Conservation (phyloP, 2,113 vertebrate species). For the Perca flavescens region DNA sequence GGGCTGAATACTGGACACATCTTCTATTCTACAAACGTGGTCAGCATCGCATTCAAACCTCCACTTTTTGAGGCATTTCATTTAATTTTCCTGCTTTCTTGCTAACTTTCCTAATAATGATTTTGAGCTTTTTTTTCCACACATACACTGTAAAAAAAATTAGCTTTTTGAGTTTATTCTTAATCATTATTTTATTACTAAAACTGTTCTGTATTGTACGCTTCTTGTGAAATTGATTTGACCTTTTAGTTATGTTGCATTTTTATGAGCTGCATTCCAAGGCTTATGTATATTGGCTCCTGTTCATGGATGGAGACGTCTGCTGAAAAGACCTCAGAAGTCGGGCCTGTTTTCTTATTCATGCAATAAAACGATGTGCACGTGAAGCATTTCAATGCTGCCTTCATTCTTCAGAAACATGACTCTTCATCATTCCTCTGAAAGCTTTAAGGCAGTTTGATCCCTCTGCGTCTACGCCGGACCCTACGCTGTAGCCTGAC, state of each 20-base stretch:
- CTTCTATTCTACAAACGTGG: no score
- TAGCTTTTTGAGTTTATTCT: constrained; percentile 3
- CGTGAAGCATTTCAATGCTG: background rate
- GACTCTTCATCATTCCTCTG: no score
- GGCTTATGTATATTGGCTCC: constrained; percentile 28
- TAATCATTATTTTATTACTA: constrained; percentile 14
- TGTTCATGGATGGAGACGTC: background rate
- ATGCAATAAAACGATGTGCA: constrained; percentile 53
- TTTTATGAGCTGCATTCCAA: constrained; percentile 11
- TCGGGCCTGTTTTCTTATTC: constrained; percentile 27
- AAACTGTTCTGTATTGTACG: background rate
- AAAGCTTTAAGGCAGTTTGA: background rate
- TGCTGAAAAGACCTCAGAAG: background rate
- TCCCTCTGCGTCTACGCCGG: no score
- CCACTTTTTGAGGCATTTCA: no score
- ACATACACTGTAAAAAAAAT: no score
- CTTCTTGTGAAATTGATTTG: constrained; percentile 2
- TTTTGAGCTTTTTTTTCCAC: no score
- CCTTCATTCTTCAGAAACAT: background rate
- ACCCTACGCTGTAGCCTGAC: no score
- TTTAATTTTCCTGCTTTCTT: no score
- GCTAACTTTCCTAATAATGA: no score
- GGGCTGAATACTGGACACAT: no score
- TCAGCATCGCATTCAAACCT: no score
- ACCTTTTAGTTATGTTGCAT: constrained; percentile 2